phyloP scores from a whole-genome alignment of 2,113 vertebrate species.

The Chamaea fasciata region DNA sequence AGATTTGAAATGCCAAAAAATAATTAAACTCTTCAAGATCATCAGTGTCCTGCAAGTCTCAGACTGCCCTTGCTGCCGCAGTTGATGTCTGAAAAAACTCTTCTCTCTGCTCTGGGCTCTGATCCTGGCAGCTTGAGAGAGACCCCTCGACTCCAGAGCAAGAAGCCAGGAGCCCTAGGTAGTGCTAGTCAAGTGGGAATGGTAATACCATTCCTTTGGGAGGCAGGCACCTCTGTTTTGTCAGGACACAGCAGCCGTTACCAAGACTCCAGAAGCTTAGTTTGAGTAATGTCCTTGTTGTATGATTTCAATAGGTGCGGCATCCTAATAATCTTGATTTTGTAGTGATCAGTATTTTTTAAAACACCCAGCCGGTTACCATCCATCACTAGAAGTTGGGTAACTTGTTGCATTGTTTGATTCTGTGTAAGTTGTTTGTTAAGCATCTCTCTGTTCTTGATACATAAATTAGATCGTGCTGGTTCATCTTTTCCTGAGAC shows the following conservation, averaged over 20 bases:
- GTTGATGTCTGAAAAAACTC: background rate
- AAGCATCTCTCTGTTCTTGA: background rate
- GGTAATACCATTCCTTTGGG: background rate
- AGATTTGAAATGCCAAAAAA: conserved; percentile 12
- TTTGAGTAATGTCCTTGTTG: background rate
- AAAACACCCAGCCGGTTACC: background rate
- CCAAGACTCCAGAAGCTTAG: background rate
- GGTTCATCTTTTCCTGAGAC: background rate
- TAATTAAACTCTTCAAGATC: background rate
- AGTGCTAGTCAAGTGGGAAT: background rate
- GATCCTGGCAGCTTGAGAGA: background rate
- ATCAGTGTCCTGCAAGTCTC: background rate
- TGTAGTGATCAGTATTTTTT: background rate
- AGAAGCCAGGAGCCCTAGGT: background rate
- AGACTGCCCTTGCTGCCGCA: background rate
- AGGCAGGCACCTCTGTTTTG: background rate
- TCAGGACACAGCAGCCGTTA: background rate
- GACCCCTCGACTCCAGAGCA: background rate
- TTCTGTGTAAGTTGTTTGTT: background rate
- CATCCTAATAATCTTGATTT: background rate
- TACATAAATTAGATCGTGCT: background rate
- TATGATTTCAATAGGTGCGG: background rate
- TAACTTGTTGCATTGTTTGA: background rate
- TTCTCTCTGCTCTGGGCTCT: background rate
- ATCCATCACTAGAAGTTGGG: background rate